Conservation (phyloP, 2,797 vertebrate species). For the Picus viridis region DNA sequence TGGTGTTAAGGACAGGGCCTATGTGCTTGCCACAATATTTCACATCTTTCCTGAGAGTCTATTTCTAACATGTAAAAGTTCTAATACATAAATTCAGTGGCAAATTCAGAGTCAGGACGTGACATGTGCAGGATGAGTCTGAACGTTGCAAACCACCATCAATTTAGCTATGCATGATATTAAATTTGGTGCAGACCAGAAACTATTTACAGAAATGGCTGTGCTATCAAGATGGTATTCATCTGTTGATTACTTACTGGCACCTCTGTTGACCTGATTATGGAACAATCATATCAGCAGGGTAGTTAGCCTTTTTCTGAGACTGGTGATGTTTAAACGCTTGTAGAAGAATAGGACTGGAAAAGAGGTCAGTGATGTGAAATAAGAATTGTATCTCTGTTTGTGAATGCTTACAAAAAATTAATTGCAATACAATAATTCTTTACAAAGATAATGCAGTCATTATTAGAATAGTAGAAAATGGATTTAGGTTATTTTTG, state of each 20-base stretch:
- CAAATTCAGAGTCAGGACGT: not conserved
- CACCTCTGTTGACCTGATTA: not conserved
- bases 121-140: not conserved
- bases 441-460: not conserved
- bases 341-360: not conserved
- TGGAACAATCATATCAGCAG: not conserved
- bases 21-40: not conserved
- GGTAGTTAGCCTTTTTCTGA: not conserved
- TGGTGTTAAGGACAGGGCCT: not conserved
- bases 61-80: not conserved
- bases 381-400: not conserved
- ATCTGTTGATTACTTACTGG: not conserved
- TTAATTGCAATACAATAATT: not conserved
- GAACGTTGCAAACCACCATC: not conserved
- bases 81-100: not conserved
- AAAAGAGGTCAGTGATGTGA: not conserved
- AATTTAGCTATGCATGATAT: not conserved
- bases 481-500: not conserved
- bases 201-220: not conserved
- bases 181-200: not conserved
- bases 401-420: not conserved
- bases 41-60: not conserved
- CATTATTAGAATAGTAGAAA: not conserved
- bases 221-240: not conserved
- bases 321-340: not conserved